phyloP scores from a whole-genome alignment of 2,797 vertebrate genomes.

The Sebastes matsubarae region DNA sequence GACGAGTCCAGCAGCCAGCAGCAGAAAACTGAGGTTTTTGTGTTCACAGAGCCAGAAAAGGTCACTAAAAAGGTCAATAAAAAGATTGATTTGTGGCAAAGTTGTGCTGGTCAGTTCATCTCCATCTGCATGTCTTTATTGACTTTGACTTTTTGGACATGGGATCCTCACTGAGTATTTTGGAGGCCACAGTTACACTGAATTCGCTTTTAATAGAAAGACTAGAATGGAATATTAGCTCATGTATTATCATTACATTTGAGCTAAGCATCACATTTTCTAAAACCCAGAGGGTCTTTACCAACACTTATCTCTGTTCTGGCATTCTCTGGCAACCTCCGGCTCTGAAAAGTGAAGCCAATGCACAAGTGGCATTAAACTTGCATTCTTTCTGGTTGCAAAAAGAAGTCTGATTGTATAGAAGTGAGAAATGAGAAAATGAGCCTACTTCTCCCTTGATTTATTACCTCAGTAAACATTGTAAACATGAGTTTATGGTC shows the following conservation, averaged over 20 bases:
- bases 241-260: neutral
- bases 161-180: neutral
- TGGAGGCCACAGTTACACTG: neutral
- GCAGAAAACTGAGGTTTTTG: conserved; percentile 4
- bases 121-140: neutral
- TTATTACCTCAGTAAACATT: no score
- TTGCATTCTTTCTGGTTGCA: no score
- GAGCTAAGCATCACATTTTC: neutral
- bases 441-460: no score
- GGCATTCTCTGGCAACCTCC: no score
- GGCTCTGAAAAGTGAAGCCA: no score
- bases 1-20: conserved; percentile 11
- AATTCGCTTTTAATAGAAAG: neutral
- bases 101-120: neutral
- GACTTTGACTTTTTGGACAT: neutral
- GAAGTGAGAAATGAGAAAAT: no score
- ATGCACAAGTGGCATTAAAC: no score
- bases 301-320: neutral
- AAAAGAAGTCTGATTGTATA: no score
- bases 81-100: neutral
- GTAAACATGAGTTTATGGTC: no score
- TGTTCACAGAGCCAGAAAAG: conserved; percentile 1
- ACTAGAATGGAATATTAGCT: neutral
- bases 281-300: neutral
- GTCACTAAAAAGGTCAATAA: neutral